phyloP scores from a whole-genome alignment of 2,113 vertebrate genomes.

The Hymenochirus boettgeri region DNA sequence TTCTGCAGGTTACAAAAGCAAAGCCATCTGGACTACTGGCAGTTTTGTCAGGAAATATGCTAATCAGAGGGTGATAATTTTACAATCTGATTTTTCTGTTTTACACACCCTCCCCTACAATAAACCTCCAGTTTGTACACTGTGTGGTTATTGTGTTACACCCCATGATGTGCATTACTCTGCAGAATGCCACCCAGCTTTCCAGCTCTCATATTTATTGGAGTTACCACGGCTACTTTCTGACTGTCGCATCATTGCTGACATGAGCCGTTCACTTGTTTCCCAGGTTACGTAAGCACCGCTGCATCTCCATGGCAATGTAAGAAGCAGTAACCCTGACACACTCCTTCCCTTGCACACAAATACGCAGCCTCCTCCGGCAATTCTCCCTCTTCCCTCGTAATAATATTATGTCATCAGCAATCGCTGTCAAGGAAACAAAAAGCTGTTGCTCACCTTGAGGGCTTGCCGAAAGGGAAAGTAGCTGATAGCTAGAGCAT shows the following conservation, averaged over 20 bases:
- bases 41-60: no score
- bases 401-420: conserved; percentile 39
- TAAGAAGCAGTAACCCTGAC: conserved; percentile 32
- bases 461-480: conserved; percentile 16
- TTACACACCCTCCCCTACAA: not conserved
- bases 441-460: conserved; percentile 33
- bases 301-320: conserved; percentile 32
- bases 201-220: no score
- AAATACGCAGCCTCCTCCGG: conserved; percentile 2
- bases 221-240: conserved; percentile 3
- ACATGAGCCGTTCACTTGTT: conserved; percentile 22
- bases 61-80: no score
- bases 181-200: no score
- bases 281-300: conserved; percentile 39
- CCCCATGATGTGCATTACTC: no score
- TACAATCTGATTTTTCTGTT: not conserved
- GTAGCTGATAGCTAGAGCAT: not conserved
- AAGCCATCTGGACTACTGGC: no score
- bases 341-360: conserved; percentile 18
- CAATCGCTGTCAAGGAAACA: conserved; percentile 40
- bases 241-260: conserved; percentile 26
- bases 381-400: not conserved
- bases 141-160: not conserved
- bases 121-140: not conserved
- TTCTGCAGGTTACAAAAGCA: no score